Evolutionary conservation across 2,888 invertebrate genomes (phyloP).

Genomic region (Polietes domitor): DNA sequence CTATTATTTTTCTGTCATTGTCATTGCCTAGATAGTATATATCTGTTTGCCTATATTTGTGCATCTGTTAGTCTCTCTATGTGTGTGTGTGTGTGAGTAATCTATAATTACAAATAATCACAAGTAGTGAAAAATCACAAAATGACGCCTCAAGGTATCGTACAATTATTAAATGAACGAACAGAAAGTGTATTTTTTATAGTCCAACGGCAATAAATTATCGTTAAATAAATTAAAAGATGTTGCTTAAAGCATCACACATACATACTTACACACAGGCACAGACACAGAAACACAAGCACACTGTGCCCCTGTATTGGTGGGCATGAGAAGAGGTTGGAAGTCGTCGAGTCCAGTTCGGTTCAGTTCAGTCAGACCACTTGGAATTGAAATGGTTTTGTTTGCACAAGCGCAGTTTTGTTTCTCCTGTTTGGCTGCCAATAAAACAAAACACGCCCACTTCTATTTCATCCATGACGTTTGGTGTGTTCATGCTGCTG

Average conservation of each 20-base stretch:
- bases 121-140: constrained; percentile 60
- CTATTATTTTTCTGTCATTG: neutral
- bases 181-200: constrained; percentile 76
- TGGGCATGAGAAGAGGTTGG: neutral
- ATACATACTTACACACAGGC: constrained; percentile 1
- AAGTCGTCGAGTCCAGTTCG: neutral
- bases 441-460: constrained; percentile 67
- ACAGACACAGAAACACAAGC: constrained; percentile 11
- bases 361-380: neutral
- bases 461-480: constrained; percentile 60
- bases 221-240: constrained; percentile 68
- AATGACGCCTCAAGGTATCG: constrained; percentile 80
- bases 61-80: constrained; percentile 34
- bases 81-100: constrained; percentile 20
- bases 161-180: constrained; percentile 81
- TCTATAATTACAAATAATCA: constrained; percentile 66
- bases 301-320: neutral
- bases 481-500: constrained; percentile 30
- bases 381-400: constrained; percentile 43
- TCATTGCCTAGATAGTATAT: neutral
- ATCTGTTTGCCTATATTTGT: neutral
- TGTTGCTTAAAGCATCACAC: constrained; percentile 53
- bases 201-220: constrained; percentile 73
- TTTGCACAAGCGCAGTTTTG: constrained; percentile 55
- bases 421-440: constrained; percentile 62